phyloP scores from a whole-genome alignment of 37 sponge, comb jelly and placozoan genomes.

The Spongilla lacustris region DNA sequence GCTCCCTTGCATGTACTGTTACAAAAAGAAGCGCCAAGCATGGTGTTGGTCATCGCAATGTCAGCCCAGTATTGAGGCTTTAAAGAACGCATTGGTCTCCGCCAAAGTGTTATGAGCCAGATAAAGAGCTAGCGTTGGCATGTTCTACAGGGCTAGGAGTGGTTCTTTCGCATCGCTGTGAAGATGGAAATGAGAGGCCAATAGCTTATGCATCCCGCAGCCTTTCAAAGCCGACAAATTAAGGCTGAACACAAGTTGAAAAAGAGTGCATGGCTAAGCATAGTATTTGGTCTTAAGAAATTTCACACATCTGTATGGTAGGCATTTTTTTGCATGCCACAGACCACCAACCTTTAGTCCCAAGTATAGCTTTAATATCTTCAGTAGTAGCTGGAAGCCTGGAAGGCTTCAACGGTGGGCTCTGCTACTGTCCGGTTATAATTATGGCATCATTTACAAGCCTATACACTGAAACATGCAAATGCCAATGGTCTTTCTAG shows the following conservation, averaged over 20 bases:
- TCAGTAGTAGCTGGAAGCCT: conserved; percentile 34
- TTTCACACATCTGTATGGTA: conserved; percentile 70
- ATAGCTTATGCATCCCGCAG: conserved; percentile 68
- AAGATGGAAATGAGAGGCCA: conserved; percentile 43
- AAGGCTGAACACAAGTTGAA: conserved; percentile 53
- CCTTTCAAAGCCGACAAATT: too few species aligned
- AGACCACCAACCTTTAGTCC: conserved; percentile 60
- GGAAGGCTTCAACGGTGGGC: conserved; percentile 59
- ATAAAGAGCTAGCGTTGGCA: conserved; percentile 6
- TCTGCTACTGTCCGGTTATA: conserved; percentile 31
- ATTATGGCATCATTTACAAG: conserved; percentile 43
- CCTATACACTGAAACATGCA: conserved; percentile 27
- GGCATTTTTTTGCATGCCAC: conserved; percentile 59
- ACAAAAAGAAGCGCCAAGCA: neutral
- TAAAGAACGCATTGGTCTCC: neutral
- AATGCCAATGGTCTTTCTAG: conserved; percentile 65
- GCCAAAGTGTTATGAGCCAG: conserved; percentile 31
- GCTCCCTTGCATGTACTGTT: conserved; percentile 9
- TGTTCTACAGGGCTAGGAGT: too few species aligned
- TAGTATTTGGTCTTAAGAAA: conserved; percentile 45
- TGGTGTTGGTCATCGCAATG: neutral
- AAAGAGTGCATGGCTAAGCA: conserved; percentile 38
- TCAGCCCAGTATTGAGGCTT: too few species aligned
- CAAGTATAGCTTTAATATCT: conserved; percentile 21
- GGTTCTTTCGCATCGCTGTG: too few species aligned